A percentile compares a stretch with the other conserved stretches of the same genome.
These are phyloP conservation scores for Apotomis betuletana DNA, from an alignment of 2,888 invertebrate species.

Conservation along the genomic window DNA sequence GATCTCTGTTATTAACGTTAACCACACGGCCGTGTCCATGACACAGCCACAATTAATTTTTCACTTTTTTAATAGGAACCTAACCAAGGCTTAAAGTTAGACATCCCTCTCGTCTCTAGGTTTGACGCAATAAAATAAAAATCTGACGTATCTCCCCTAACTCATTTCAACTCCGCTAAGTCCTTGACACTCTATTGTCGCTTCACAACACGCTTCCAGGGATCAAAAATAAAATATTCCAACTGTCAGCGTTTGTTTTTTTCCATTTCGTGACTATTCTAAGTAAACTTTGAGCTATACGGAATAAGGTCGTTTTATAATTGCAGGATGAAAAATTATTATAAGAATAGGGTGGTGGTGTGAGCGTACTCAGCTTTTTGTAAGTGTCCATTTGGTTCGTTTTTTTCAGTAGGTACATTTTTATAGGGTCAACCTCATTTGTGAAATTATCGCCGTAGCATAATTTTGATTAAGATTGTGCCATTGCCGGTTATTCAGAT, in stretches of 20 bases:
- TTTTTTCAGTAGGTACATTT: neutral
- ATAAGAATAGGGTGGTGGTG: too few species aligned
- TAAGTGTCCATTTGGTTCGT: slow-evolving; percentile 7
- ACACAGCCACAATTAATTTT: too few species aligned
- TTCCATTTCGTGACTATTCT: neutral
- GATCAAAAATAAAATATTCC: slow-evolving; percentile 20
- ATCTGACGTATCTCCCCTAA: neutral
- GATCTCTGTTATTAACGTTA: too few species aligned
- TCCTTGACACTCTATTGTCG: slow-evolving; percentile 18
- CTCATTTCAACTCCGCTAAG: neutral
- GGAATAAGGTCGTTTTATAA: neutral
- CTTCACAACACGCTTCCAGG: slow-evolving; percentile 8
- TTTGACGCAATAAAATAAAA: neutral
- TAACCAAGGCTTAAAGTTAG: too few species aligned
- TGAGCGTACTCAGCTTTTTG: slow-evolving; percentile 13
- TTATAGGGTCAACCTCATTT: neutral
- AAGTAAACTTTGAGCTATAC: neutral
- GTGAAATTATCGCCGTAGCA: neutral
- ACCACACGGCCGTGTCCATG: too few species aligned
- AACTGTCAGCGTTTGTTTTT: neutral
- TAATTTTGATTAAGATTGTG: slow-evolving; percentile 9
- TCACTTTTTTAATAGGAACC: too few species aligned
- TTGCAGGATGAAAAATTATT: neutral
- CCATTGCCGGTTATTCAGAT: neutral
- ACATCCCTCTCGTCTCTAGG: too few species aligned